Percentiles rank a stretch among this genome's conserved stretches.
Evolutionary conservation across 2,888 invertebrate genomes (phyloP).

Genomic region (Xestobium rufovillosum): DNA sequence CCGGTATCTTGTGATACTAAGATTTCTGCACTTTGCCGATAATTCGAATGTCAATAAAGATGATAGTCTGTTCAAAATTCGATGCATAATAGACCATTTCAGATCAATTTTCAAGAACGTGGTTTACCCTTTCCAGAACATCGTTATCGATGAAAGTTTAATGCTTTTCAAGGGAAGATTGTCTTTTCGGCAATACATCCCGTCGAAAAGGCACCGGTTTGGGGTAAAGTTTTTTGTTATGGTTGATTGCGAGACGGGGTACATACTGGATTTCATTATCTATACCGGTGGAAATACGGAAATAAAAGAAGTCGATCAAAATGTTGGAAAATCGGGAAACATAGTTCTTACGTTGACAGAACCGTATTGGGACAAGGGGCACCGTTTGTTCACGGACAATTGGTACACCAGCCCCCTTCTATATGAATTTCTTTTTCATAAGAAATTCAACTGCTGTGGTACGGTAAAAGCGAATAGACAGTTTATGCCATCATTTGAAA

Average conservation of each 20-base stretch:
- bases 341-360: conserved; percentile 8
- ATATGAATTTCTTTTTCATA: conserved; percentile 9
- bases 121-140: conserved; percentile 16
- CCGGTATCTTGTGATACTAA: conserved; percentile 12
- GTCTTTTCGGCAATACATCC: conserved; percentile 18
- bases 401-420: conserved; percentile 16
- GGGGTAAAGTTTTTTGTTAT: conserved; percentile 9
- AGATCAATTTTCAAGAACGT: too few relatives aligned
- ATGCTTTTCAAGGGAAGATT: conserved; percentile 12
- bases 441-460: conserved; percentile 17
- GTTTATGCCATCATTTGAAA: conserved; percentile 14
- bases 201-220: too few relatives aligned
- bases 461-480: conserved; percentile 15
- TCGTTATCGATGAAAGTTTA: conserved; percentile 12
- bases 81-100: conserved; percentile 8
- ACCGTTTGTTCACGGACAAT: conserved; percentile 15
- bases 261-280: conserved; percentile 12
- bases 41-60: conserved; percentile 9
- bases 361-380: conserved; percentile 7
- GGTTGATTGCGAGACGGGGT: conserved; percentile 14
- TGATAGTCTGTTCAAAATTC: conserved; percentile 9
- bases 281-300: conserved; percentile 10
- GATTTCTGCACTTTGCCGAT: conserved; percentile 13
- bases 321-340: conserved; percentile 12
- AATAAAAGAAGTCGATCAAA: conserved; percentile 8